Percentiles rank a stretch among this genome's conserved stretches.
Evolutionary conservation across 2,888 invertebrate genomes (phyloP).

Genomic region (Zaprionus bogoriensis): DNA sequence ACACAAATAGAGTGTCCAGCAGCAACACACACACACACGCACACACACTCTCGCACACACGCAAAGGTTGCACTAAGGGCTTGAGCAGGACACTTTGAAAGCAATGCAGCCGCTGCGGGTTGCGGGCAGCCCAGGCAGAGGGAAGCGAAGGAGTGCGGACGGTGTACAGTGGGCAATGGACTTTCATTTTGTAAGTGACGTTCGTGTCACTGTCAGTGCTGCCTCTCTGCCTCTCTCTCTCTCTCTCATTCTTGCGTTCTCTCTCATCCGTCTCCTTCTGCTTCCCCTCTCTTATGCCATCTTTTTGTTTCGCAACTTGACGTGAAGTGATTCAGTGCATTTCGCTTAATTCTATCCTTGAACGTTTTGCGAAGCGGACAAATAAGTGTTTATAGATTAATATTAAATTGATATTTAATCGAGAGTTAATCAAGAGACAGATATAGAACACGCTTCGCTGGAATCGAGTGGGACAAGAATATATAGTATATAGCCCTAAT

Average conservation of each 20-base stretch:
- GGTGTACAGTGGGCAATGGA: conserved; percentile 30
- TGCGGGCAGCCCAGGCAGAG: background rate
- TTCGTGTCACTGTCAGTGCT: conserved; percentile 72
- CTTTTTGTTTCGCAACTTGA: conserved; percentile 26
- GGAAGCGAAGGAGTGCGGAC: background rate
- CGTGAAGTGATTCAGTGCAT: conserved; percentile 26
- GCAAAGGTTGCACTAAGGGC: conserved; percentile 41
- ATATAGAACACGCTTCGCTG: background rate
- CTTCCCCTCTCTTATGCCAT: background rate
- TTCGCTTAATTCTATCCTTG: conserved; percentile 16
- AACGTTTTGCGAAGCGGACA: background rate
- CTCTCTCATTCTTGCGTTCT: background rate
- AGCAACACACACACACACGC: conserved; percentile 46
- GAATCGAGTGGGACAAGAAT: too few relatives aligned
- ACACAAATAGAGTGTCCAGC: conserved; percentile 79
- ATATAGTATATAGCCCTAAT: background rate
- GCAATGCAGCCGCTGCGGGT: conserved; percentile 34
- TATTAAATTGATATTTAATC: conserved; percentile 11
- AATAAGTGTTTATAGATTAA: conserved; percentile 12
- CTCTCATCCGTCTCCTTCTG: conserved; percentile 9
- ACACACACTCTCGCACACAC: conserved; percentile 29
- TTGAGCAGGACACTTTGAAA: conserved; percentile 41
- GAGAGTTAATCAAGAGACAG: background rate
- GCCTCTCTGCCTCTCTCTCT: conserved; percentile 29
- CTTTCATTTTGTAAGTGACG: conserved; percentile 74